phyloP scores from a whole-genome alignment of 2,113 vertebrate genomes.

The Variabilichromis moorii region DNA sequence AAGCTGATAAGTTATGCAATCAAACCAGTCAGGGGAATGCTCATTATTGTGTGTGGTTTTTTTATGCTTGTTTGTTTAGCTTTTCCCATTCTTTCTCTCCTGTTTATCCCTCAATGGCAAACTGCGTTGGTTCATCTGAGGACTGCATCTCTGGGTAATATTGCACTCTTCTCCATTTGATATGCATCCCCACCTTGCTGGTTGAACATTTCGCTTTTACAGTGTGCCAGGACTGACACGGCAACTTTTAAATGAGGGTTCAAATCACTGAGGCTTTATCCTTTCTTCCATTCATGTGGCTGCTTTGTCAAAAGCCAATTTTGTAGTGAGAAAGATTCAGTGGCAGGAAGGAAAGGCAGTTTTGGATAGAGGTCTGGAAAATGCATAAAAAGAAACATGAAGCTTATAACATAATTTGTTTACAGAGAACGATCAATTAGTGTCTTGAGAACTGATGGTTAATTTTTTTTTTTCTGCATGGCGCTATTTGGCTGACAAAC shows the following conservation, averaged over 20 bases:
- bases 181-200: neutral
- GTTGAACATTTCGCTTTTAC: neutral
- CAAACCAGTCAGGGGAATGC: slow-evolving; percentile 57
- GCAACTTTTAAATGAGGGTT: neutral
- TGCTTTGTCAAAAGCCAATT: neutral
- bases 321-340: neutral
- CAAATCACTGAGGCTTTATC: neutral
- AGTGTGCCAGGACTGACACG: neutral
- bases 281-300: neutral
- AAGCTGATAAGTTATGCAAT: slow-evolving; percentile 60
- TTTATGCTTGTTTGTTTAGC: slow-evolving; percentile 42
- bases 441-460: neutral
- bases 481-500: neutral
- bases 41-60: slow-evolving; percentile 48
- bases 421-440: neutral
- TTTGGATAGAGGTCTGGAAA: neutral
- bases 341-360: neutral
- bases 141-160: slow-evolving; percentile 6
- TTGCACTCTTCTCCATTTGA: slow-evolving; percentile 10
- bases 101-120: slow-evolving; percentile 29
- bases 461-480: neutral
- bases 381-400: neutral
- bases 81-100: neutral
- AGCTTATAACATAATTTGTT: neutral
- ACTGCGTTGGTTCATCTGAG: slow-evolving; percentile 18